Evolutionary conservation across 2,113 vertebrate genomes (phyloP).

Genomic region (Elgaria multicarinata): DNA sequence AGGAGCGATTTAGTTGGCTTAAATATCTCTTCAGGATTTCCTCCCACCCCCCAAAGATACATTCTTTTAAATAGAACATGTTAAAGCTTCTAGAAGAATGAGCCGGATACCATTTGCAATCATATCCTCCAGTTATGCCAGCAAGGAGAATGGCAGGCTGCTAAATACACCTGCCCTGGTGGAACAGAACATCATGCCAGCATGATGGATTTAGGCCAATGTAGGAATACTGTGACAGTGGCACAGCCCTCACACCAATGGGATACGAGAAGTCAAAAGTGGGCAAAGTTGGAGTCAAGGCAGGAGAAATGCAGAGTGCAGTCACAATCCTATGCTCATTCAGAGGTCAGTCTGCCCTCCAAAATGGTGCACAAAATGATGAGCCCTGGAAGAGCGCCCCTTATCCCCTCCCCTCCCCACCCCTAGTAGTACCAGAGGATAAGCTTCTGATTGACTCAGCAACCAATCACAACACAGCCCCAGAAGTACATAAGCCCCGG

Average conservation of each 20-base stretch:
- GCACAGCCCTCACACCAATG: neutral
- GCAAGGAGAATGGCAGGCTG: neutral
- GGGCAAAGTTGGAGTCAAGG: neutral
- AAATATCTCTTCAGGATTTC: neutral
- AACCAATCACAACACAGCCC: neutral
- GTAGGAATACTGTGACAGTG: neutral
- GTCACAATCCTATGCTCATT: neutral
- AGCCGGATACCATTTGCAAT: neutral
- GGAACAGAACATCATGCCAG: neutral
- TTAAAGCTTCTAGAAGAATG: neutral
- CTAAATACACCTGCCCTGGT: neutral
- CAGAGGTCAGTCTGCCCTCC: neutral
- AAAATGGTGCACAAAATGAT: neutral
- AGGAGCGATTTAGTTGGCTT: constrained; percentile 1
- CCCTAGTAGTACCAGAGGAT: neutral
- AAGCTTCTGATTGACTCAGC: neutral
- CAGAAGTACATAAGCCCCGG: neutral
- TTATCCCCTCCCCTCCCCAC: neutral
- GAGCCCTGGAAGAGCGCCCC: neutral
- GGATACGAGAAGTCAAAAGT: neutral
- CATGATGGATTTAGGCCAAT: neutral
- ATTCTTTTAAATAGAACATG: neutral
- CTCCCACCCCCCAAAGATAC: neutral
- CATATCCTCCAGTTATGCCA: neutral
- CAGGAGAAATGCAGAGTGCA: neutral